Evolutionary conservation across 92 coral and sea anemone genomes (phyloP), one percentile per base, ranked within the genome.

Genomic region (Siderastrea siderea): DNA sequence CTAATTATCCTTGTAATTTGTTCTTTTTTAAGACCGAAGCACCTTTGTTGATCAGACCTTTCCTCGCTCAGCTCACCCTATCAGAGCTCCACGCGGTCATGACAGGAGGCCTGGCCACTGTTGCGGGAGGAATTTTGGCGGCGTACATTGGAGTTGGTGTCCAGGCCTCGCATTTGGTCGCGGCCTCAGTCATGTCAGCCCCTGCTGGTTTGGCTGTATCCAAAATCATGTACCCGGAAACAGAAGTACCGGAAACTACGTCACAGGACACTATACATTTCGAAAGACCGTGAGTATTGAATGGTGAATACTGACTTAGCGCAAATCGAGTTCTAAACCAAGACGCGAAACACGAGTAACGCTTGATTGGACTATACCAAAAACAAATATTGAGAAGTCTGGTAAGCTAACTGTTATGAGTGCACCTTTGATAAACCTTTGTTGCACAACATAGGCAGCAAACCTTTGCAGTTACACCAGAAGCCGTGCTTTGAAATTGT

Each of bases 171-270:
- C 99, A 96, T 85, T 87, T 96, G 79, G 88, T 96, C 38, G 86
- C 98, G 4, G 99, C 99, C n/a, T 96, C 99, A 1, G 99, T 96
- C 45, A 96, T 96, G 99, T 96, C 99, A 19, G 99, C 99, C 3
- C 99, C 99, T 17, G 99, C 99, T 47, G 96, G 98, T 50, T 80
- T 96, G 51, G 99, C 99, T n/a, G 95, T 96, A 43, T 96, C 99
- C 4, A 96, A 96, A 89, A 75, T 96, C 16, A 92, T 96, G 91
- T 95, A 91, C 51, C 99, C 99, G 8, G 99, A 96, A 81, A 96
- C 98, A 13, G 98, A 96, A 57, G 84, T 60, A 61, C 96, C 99
- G 17, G 95, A 96, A 83, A 95, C 98, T 3, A 65, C 74, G 54
- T 85, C 89, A 66, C 89, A 85, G 14, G 84, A 67, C 38, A 72